Conservation (phyloP, 2,797 vertebrate species). For the Peromyscus eremicus region DNA sequence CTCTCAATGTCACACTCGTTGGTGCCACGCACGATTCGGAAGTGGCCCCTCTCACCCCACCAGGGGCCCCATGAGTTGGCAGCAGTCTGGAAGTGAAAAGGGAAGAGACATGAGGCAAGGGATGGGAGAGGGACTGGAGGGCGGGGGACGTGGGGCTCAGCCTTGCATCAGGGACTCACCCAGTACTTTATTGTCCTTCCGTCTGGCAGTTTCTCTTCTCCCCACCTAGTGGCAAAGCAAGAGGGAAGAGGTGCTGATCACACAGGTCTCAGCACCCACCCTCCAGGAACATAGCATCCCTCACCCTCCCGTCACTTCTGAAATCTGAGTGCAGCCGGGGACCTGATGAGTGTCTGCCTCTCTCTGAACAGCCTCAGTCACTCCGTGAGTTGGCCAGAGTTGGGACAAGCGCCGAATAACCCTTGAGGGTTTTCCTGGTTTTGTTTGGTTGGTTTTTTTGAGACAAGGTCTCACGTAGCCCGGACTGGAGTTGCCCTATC, state of each 20-base stretch:
- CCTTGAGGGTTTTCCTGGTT: background rate
- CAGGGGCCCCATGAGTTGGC: constrained; percentile 98
- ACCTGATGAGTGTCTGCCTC: background rate
- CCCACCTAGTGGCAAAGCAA: constrained; percentile 91
- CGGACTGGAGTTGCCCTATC: background rate
- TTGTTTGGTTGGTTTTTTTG: background rate
- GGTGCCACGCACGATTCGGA: constrained; percentile 94
- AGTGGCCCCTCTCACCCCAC: constrained; percentile 97
- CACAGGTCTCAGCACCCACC: background rate
- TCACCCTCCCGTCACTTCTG: background rate
- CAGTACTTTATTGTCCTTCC: constrained; percentile 95
- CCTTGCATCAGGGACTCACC: constrained; percentile 88
- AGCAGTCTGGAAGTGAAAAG: constrained; percentile 89
- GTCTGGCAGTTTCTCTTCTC: constrained; percentile 92
- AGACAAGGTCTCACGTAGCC: background rate
- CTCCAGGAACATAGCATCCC: background rate
- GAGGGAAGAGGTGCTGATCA: background rate
- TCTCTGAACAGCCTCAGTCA: background rate
- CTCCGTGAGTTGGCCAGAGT: background rate
- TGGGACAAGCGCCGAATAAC: background rate
- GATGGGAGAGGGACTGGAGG: rapidly evolving
- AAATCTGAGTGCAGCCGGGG: background rate
- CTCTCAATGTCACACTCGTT: constrained; percentile 98
- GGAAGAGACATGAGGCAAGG: background rate
- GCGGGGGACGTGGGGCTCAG: rapidly evolving